phyloP scores from a whole-genome alignment of 2,888 invertebrate species.

The Eupithecia abbreviata region DNA sequence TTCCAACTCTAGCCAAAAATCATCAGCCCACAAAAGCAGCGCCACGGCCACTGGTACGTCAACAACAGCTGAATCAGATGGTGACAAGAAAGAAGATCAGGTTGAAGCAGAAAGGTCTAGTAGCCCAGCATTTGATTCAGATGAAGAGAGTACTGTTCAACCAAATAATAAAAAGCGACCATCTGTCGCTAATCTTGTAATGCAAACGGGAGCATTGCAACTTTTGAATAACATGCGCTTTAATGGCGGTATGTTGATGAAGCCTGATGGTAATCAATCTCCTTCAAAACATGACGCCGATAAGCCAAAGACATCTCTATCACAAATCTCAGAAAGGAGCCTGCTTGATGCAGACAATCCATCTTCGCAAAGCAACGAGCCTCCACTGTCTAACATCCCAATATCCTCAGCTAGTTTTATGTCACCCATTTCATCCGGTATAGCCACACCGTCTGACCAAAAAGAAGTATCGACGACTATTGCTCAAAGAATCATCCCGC shows the following conservation, averaged over 20 bases:
- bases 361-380: conserved; percentile 63
- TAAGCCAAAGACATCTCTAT: conserved; percentile 77
- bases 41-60: conserved; percentile 84
- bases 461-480: conserved; percentile 79
- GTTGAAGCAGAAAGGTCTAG: conserved; percentile 91
- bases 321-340: conserved; percentile 86
- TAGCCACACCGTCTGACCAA: conserved; percentile 74
- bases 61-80: conserved; percentile 80
- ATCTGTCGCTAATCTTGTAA: conserved; percentile 87
- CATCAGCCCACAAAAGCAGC: conserved; percentile 84
- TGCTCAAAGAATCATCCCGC: conserved; percentile 89
- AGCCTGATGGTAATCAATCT: conserved; percentile 69
- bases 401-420: conserved; percentile 66
- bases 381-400: conserved; percentile 64
- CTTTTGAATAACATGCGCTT: conserved; percentile 82
- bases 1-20: conserved; percentile 85
- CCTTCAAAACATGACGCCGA: conserved; percentile 70
- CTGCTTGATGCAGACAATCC: conserved; percentile 85
- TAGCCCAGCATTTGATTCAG: conserved; percentile 97
- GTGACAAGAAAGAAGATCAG: conserved; percentile 77
- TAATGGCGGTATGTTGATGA: conserved; percentile 81
- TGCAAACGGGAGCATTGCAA: conserved; percentile 85
- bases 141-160: conserved; percentile 90
- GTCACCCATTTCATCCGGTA: conserved; percentile 73
- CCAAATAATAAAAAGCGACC: conserved; percentile 85